These are phyloP conservation scores for Drosophila watanabei DNA, from an alignment of 1,140 invertebrate species.

Conservation along the genomic window DNA sequence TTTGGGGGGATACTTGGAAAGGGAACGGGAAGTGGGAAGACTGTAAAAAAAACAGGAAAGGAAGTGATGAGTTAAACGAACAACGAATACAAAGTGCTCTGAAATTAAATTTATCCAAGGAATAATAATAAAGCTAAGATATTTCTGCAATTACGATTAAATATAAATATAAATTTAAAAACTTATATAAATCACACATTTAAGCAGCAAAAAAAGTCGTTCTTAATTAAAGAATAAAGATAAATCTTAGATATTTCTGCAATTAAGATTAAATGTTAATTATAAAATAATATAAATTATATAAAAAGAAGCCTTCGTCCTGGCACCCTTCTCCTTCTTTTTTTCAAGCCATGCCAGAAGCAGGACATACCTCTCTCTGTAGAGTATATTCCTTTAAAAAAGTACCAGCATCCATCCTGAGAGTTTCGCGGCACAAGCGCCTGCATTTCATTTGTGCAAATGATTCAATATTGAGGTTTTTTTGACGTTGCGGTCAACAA, in stretches of 20 bases:
- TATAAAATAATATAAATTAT: no score
- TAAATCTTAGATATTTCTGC: no score
- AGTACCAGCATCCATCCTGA: not conserved
- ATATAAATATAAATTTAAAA: not conserved
- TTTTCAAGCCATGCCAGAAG: not conserved
- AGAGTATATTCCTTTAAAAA: constrained; percentile 3
- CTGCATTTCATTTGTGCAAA: constrained; percentile 66
- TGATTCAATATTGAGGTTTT: constrained; percentile 64
- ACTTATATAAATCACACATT: not conserved
- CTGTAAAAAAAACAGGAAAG: constrained; percentile 24
- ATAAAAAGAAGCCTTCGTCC: no score
- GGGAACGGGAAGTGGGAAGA: constrained; percentile 64
- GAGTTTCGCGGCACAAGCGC: constrained; percentile 26
- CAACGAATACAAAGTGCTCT: not conserved
- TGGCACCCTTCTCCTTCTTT: not conserved
- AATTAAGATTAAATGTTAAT: no score
- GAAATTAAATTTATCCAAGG: not conserved
- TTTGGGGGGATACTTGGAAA: constrained; percentile 17
- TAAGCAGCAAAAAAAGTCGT: no score
- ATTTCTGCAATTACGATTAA: not conserved
- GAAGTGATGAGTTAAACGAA: not conserved
- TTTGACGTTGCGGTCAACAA: constrained; percentile 36
- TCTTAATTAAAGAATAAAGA: no score
- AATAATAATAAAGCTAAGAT: not conserved
- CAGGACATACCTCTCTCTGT: no score